A percentile compares a stretch with the other conserved stretches of the same genome.
These are phyloP conservation scores for Drosophila prolongata DNA, from an alignment of 2,888 invertebrate species.

Conservation along the genomic window DNA sequence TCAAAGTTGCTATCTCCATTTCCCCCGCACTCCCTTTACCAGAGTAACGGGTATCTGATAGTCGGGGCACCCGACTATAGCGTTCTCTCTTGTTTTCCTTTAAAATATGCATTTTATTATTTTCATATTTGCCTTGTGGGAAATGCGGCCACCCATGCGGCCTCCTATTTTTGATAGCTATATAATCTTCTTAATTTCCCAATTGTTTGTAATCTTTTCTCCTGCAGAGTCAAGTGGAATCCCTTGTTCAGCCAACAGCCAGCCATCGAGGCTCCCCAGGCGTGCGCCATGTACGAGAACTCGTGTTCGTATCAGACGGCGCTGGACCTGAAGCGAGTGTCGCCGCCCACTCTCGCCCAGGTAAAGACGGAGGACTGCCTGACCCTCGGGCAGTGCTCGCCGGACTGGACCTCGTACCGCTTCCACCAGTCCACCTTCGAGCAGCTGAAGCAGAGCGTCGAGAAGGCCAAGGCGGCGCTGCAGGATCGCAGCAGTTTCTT, in stretches of 20 bases:
- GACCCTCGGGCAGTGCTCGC: conserved; percentile 86
- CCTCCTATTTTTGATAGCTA: too few species aligned
- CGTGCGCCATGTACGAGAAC: conserved; percentile 92
- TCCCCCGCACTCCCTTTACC: too few species aligned
- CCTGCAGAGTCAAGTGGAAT: conserved; percentile 82
- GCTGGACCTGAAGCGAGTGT: conserved; percentile 90
- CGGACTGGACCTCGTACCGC: conserved; percentile 91
- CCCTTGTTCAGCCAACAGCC: conserved; percentile 76
- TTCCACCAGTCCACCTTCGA: conserved; percentile 95
- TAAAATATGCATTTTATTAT: too few species aligned
- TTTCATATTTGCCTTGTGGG: too few species aligned
- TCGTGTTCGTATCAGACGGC: conserved; percentile 96
- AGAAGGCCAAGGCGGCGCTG: conserved; percentile 94
- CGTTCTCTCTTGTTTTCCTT: too few species aligned
- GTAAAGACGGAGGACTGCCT: conserved; percentile 86
- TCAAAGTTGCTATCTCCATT: too few species aligned
- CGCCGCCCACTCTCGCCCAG: conserved; percentile 84
- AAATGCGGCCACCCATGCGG: too few species aligned
- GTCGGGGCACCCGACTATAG: too few species aligned
- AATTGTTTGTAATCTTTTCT: background rate
- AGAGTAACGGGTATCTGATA: too few species aligned
- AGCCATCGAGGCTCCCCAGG: conserved; percentile 61
- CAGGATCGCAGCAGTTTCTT: conserved; percentile 90
- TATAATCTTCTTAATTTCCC: background rate
- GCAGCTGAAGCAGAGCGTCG: conserved; percentile 94